Evolutionary conservation across 1,140 invertebrate genomes (phyloP).

Genomic region (Danaus melanippus): DNA sequence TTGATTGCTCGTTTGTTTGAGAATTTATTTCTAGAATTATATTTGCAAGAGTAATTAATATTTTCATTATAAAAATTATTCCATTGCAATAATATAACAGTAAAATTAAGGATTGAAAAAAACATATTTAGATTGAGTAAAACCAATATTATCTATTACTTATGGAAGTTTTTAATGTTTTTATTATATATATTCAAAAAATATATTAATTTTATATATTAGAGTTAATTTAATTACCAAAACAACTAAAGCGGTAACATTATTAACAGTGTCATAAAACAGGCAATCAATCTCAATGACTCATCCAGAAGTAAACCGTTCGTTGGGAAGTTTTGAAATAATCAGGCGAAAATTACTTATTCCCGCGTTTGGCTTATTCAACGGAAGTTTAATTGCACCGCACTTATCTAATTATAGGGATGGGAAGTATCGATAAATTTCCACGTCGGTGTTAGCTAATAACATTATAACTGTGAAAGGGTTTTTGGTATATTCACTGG

Average conservation of each 20-base stretch:
- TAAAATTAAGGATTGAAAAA: too few species aligned
- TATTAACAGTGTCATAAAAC: too few species aligned
- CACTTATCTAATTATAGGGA: constrained; percentile 67
- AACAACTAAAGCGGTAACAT: too few species aligned
- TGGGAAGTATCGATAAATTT: constrained; percentile 37
- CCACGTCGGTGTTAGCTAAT: constrained; percentile 6
- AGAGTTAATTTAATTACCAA: too few species aligned
- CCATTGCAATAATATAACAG: neutral
- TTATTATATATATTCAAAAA: too few species aligned
- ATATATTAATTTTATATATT: too few species aligned
- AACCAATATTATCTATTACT: too few species aligned
- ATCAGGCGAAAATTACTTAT: constrained; percentile 57
- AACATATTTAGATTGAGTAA: too few species aligned
- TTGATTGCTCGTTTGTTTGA: neutral
- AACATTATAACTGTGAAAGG: neutral
- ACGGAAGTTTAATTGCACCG: constrained; percentile 64
- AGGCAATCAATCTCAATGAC: neutral
- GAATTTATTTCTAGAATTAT: neutral
- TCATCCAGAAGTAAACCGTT: constrained; percentile 13
- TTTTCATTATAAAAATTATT: too few species aligned
- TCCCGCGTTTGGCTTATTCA: constrained; percentile 62
- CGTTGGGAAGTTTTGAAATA: constrained; percentile 46
- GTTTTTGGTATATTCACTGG: too few species aligned
- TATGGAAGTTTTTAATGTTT: too few species aligned
- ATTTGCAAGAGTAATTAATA: too few species aligned